These are phyloP conservation scores for Cichlasoma orientale DNA, from an alignment of 2,797 vertebrate species.

Conservation along the genomic window DNA sequence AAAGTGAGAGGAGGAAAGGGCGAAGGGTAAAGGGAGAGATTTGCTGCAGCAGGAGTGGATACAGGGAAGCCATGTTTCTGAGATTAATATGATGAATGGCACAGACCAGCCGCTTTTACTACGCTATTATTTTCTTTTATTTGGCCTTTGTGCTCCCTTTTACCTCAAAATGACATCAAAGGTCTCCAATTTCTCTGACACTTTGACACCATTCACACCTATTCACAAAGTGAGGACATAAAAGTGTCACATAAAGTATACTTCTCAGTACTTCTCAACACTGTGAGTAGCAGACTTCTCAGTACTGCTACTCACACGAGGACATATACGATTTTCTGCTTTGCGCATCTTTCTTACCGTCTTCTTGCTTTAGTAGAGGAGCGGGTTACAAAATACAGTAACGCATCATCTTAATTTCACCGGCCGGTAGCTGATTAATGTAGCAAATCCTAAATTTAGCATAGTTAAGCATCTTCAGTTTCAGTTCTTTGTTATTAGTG, in stretches of 20 bases:
- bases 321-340: neutral
- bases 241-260: neutral
- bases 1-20: slow-evolving; percentile 27
- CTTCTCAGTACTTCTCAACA: neutral
- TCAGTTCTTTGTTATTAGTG: no score
- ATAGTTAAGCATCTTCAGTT: neutral
- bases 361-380: neutral
- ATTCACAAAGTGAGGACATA: neutral
- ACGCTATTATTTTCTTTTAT: slow-evolving; percentile 52
- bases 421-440: neutral
- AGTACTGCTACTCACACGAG: neutral
- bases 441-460: neutral
- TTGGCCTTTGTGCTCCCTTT: slow-evolving; percentile 38
- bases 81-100: slow-evolving; percentile 72
- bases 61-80: slow-evolving; percentile 35
- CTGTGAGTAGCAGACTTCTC: neutral
- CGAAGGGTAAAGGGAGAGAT: slow-evolving; percentile 36
- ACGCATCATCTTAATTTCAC: neutral
- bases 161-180: slow-evolving; percentile 37
- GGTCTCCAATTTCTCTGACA: slow-evolving; percentile 24
- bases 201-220: neutral
- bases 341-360: neutral
- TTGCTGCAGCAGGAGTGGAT: slow-evolving; percentile 25
- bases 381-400: neutral
- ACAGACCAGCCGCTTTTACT: slow-evolving; percentile 32